A percentile compares a stretch with the other conserved stretches of the same genome.
These are phyloP conservation scores for Chrysochloris asiatica DNA, from an alignment of 2,113 vertebrate genomes.

Conservation along the genomic window DNA sequence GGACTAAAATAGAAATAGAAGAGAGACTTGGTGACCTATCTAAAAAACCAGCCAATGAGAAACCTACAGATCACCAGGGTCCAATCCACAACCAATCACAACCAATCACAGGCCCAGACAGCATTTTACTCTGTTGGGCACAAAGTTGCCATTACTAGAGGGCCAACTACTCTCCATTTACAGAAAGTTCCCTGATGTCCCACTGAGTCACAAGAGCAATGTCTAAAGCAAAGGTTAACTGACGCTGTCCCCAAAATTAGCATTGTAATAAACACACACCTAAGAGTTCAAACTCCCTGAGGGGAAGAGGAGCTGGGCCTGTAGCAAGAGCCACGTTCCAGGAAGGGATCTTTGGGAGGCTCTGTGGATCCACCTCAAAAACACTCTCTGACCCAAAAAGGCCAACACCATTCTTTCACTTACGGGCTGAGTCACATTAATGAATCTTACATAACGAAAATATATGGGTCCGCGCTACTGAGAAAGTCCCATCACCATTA, in stretches of 20 bases:
- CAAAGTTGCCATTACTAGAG: background rate
- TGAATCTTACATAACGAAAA: slow-evolving; percentile 59
- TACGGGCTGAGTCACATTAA: slow-evolving; percentile 42
- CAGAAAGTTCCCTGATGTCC: accelerated
- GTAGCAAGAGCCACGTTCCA: background rate
- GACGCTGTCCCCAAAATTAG: background rate
- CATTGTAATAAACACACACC: background rate
- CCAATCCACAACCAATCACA: background rate
- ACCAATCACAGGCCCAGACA: background rate
- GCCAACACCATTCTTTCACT: slow-evolving; percentile 22
- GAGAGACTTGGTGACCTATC: background rate
- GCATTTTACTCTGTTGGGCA: background rate
- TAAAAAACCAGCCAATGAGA: background rate
- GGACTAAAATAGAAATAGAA: background rate
- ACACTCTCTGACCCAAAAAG: background rate
- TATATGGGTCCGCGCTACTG: background rate
- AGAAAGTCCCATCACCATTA: slow-evolving; percentile 59
- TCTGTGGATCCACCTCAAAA: background rate
- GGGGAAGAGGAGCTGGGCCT: too few relatives aligned
- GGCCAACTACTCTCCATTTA: background rate
- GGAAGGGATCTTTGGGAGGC: background rate
- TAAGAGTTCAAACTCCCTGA: background rate
- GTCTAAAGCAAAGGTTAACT: background rate
- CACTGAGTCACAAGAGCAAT: accelerated
- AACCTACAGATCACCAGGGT: background rate